phyloP scores from a whole-genome alignment of 2,797 vertebrate genomes.

The Peromyscus melanophrys region DNA sequence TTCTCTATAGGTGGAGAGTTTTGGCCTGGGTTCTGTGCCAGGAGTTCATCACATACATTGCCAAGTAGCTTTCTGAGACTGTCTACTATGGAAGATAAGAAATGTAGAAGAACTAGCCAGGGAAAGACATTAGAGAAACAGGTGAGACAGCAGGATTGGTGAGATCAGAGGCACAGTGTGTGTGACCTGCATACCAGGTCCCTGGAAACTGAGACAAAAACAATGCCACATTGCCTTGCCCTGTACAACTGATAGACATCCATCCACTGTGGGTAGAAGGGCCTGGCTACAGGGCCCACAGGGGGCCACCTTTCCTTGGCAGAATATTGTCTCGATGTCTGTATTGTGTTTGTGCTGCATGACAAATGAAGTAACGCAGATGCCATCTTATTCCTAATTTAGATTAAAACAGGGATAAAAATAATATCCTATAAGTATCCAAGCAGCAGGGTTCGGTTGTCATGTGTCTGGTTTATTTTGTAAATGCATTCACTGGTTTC shows the following conservation, averaged over 20 bases:
- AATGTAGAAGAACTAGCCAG: not conserved
- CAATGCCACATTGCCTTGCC: not conserved
- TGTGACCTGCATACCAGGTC: not conserved
- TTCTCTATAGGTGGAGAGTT: not conserved
- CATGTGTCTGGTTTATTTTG: slow-evolving; percentile 15
- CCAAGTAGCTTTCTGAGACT: not conserved
- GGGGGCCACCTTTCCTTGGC: not conserved
- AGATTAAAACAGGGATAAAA: slow-evolving; percentile 20
- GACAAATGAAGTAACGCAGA: not conserved
- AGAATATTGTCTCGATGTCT: not conserved
- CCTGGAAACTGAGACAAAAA: not conserved
- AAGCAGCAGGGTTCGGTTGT: slow-evolving; percentile 11
- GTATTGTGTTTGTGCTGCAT: not conserved
- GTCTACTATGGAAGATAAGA: not conserved
- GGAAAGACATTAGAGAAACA: not conserved
- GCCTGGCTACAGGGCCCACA: not conserved
- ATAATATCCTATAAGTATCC: not conserved
- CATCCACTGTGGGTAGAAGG: not conserved
- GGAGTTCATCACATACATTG: not conserved
- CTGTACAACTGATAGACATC: not conserved
- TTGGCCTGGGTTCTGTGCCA: not conserved
- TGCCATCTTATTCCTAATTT: not conserved
- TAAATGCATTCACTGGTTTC: slow-evolving; percentile 36
- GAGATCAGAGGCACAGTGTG: not conserved
- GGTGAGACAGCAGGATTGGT: not conserved